A percentile compares a stretch with the other conserved stretches of the same genome.
These are phyloP conservation scores for Trialeurodes vaporariorum DNA, from an alignment of 1,140 invertebrate genomes.

Conservation along the genomic window DNA sequence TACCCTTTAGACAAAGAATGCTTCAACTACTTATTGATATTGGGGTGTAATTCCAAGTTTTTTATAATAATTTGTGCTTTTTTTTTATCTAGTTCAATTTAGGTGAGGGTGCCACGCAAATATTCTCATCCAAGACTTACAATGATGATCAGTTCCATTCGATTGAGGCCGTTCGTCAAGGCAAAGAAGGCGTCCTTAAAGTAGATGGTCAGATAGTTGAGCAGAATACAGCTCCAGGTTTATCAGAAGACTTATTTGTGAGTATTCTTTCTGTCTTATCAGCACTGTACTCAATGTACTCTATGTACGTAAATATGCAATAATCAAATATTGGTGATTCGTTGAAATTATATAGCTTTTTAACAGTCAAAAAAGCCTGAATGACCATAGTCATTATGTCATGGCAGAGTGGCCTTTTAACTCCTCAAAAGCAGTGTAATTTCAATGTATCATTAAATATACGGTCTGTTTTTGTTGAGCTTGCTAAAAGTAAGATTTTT, in stretches of 20 bases:
- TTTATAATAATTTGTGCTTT: conserved; percentile 5
- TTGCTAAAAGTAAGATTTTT: too few species aligned
- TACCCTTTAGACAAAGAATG: too few species aligned
- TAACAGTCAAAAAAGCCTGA: too few species aligned
- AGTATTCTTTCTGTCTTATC: neutral
- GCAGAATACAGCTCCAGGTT: conserved; percentile 30
- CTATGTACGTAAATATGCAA: too few species aligned
- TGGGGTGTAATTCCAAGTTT: neutral
- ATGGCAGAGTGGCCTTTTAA: too few species aligned
- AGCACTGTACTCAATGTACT: too few species aligned
- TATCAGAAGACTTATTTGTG: neutral
- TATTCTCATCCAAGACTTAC: conserved; percentile 46
- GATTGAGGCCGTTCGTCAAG: conserved; percentile 54
- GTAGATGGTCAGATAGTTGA: conserved; percentile 46
- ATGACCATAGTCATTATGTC: too few species aligned
- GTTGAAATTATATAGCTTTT: too few species aligned
- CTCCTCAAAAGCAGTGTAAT: too few species aligned
- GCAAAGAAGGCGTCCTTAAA: conserved; percentile 50
- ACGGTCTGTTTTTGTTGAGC: too few species aligned
- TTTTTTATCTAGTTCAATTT: conserved; percentile 46
- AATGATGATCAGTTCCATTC: conserved; percentile 78
- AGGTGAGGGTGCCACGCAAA: conserved; percentile 43
- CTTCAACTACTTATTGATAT: neutral
- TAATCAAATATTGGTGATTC: too few species aligned
- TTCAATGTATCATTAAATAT: too few species aligned